Conservation (phyloP, 2,888 invertebrate species). For the Melanotus villosus region DNA sequence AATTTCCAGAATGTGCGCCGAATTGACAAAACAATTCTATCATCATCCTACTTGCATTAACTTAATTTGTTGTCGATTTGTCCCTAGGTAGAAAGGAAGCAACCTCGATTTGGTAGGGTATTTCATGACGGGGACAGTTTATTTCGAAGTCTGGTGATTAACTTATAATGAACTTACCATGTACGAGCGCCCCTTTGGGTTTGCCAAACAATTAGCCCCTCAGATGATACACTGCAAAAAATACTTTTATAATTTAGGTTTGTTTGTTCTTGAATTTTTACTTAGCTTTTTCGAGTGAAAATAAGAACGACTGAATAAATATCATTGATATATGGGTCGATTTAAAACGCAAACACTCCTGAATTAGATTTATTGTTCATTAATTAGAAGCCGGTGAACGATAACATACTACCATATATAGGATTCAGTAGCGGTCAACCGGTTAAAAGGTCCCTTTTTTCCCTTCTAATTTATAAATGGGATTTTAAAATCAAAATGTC, state of each 20-base stretch:
- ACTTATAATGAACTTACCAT: constrained; percentile 68
- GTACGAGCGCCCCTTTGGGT: constrained; percentile 62
- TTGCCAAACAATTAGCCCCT: constrained; percentile 53
- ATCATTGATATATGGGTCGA: too few relatives aligned
- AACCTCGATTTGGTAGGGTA: constrained; percentile 34
- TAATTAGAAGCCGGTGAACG: too few relatives aligned
- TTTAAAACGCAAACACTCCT: too few relatives aligned
- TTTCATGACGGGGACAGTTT: constrained; percentile 54
- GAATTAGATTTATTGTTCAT: too few relatives aligned
- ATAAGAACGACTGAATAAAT: too few relatives aligned
- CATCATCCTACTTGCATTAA: constrained; percentile 13
- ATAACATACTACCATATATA: too few relatives aligned
- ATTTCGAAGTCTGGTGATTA: constrained; percentile 66
- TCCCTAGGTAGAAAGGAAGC: constrained; percentile 35
- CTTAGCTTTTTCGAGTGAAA: constrained; percentile 1
- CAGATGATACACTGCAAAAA: constrained; percentile 46
- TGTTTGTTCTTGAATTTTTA: constrained; percentile 9
- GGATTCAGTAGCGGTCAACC: too few relatives aligned
- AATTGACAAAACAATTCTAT: too few relatives aligned
- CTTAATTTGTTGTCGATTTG: constrained; percentile 35
- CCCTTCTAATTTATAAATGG: too few relatives aligned
- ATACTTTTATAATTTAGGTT: not conserved
- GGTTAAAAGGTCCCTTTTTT: too few relatives aligned
- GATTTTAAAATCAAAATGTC: too few relatives aligned
- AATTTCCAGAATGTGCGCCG: too few relatives aligned